phyloP scores from a whole-genome alignment of 2,113 vertebrate genomes.

The Struthidea cinerea region DNA sequence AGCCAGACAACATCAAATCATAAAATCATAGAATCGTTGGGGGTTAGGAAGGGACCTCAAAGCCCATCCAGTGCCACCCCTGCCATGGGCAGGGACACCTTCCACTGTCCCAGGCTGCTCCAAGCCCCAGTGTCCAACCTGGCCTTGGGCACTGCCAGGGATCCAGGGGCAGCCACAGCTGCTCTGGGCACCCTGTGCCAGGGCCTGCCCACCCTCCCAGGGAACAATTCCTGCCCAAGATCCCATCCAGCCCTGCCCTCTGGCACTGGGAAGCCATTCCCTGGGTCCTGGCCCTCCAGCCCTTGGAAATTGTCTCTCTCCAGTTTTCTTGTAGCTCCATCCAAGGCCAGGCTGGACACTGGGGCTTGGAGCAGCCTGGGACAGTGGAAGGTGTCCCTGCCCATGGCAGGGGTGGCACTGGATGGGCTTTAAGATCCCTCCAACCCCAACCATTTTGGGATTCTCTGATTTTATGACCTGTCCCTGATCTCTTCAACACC shows the following conservation, averaged over 20 bases:
- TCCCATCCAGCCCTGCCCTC: no score
- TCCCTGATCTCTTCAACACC: not conserved
- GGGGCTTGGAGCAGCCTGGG: not conserved
- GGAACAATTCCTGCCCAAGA: no score
- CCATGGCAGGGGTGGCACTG: not conserved
- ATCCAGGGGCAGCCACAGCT: no score
- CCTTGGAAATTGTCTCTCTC: not conserved
- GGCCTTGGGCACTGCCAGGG: no score
- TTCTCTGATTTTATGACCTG: not conserved
- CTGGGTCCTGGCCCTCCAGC: no score
- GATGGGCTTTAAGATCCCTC: not conserved
- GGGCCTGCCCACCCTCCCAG: no score
- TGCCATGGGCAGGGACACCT: not conserved
- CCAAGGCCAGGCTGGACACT: not conserved
- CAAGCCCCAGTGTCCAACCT: no score
- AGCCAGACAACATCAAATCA: not conserved
- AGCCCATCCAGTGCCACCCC: accelerated
- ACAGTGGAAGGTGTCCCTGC: not conserved
- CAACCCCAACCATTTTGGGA: not conserved
- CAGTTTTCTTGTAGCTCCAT: accelerated
- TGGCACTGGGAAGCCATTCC: no score
- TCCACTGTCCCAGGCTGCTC: not conserved
- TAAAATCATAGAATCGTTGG: not conserved
- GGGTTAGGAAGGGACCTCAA: not conserved
- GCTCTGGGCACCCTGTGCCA: no score